Base-by-base conservation (phyloP, 2,888 invertebrate species). In the Drosophila kambysellisi region DNA sequence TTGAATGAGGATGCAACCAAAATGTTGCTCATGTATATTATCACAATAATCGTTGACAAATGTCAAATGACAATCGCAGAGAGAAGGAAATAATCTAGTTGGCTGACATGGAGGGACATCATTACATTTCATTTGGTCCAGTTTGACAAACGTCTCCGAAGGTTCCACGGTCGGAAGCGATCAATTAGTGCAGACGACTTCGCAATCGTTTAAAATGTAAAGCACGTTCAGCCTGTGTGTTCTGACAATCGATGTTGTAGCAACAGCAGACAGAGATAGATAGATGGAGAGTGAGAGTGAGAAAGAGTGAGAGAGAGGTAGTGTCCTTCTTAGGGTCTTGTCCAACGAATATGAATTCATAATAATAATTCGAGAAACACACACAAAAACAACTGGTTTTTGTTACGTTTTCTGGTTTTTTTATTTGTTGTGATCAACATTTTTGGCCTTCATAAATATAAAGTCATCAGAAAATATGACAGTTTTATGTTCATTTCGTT, bases 191-290 rank as follows among this genome's bases (percentile, higher is more conserved):
- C 74, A 53, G 59, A 83, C 84, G 85, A 89, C 84, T 91, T 56
- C 17, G 90, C 83, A 79, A 83, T 85, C 80, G 82, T 79, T 91
- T 89, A 82, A 91, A 91, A 93, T 93, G 91, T 92, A 88, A 92
- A 84, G 92, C 93, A 93, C 93, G 93, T 92, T 89, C 91, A 70
- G 88, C 91, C 80, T 92, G 92, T 92, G 92, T 91, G 92, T 92
- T 91, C 91, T 84, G 91, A 82, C 86, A 80, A 78, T 76, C 68
- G 67, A 76, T 78, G 72, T 77, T 79, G 25, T 15, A 25, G 2
- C 15, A 3, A 2, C 2, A 20, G 5, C 17, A 51, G 30, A 30
- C 3, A 51, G 1, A n/a, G 12, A 20, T 0, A 20, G 52, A 46
- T 20, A 52, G 33, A 25, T 2, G 6, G 20, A 15, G 7, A 33